These are phyloP conservation scores for Progne subis DNA, from an alignment of 2,113 vertebrate genomes.

Conservation along the genomic window DNA sequence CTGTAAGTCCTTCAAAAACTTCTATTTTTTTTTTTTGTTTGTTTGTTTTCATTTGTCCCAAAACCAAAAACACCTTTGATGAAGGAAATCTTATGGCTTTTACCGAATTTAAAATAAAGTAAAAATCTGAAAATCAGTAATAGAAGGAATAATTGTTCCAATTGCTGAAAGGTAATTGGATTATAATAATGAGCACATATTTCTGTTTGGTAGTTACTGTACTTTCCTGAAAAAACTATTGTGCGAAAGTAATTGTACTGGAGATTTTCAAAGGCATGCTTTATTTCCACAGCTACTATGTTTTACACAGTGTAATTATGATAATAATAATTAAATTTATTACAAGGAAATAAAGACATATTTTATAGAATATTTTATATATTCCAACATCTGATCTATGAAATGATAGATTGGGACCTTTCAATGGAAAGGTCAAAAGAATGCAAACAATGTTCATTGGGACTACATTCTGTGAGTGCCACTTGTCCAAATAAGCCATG, in stretches of 20 bases:
- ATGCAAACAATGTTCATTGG: not conserved
- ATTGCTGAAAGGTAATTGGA: constrained; percentile 1
- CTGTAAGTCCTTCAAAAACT: not conserved
- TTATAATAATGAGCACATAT: constrained; percentile 16
- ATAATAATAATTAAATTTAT: not conserved
- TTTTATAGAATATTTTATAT: not conserved
- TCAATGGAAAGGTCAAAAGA: not conserved
- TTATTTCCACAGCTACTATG: not conserved
- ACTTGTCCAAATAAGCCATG: not conserved
- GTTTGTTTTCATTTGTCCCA: not conserved
- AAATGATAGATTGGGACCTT: not conserved
- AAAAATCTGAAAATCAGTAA: not conserved
- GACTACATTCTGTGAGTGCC: fast-evolving
- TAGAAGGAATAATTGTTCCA: not conserved
- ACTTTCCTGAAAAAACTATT: constrained; percentile 12
- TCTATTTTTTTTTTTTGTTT: not conserved
- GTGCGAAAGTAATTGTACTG: not conserved
- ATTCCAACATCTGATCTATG: not conserved
- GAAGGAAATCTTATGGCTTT: not conserved
- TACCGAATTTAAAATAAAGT: not conserved
- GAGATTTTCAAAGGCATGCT: not conserved
- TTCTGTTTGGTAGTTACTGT: constrained; percentile 32
- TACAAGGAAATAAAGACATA: not conserved
- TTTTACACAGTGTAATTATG: not conserved
- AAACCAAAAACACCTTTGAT: not conserved